A percentile compares a stretch with the other conserved stretches of the same genome.
Conservation (phyloP, 2,113 vertebrate genomes). For the Hippotragus niger region DNA sequence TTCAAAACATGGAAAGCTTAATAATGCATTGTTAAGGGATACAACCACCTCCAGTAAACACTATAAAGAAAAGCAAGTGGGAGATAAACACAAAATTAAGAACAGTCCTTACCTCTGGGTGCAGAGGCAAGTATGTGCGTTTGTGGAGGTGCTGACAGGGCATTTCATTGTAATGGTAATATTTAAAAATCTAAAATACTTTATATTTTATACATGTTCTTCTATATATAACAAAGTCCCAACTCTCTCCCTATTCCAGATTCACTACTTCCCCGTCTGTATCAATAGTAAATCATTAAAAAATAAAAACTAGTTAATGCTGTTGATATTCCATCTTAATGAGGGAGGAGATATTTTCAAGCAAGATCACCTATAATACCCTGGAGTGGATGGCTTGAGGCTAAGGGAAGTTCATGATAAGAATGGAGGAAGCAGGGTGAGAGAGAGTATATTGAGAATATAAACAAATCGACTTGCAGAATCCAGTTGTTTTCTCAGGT, state of each 20-base stretch:
- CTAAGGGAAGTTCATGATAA: not conserved
- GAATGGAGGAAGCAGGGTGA: not conserved
- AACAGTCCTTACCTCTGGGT: not conserved
- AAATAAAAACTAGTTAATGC: not conserved
- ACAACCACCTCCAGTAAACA: not conserved
- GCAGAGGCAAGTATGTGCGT: not conserved
- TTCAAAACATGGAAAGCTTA: conserved; percentile 9
- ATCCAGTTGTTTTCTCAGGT: conserved; percentile 70
- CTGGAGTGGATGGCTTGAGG: not conserved
- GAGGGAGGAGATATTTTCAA: conserved; percentile 5
- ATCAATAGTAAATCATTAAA: not conserved
- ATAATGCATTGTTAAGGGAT: not conserved
- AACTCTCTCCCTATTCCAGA: not conserved
- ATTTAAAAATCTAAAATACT: not conserved
- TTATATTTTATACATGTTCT: not conserved
- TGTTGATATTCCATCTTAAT: not conserved
- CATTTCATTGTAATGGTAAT: not conserved
- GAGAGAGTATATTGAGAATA: not conserved
- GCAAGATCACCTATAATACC: not conserved
- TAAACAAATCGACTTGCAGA: conserved; percentile 57
- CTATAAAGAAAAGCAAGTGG: not conserved
- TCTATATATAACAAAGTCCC: not conserved
- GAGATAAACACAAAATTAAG: not conserved
- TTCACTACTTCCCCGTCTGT: not conserved
- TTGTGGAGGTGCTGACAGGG: not conserved